Conservation (phyloP, 2,888 invertebrate species). For the Stegana nigrithorax region DNA sequence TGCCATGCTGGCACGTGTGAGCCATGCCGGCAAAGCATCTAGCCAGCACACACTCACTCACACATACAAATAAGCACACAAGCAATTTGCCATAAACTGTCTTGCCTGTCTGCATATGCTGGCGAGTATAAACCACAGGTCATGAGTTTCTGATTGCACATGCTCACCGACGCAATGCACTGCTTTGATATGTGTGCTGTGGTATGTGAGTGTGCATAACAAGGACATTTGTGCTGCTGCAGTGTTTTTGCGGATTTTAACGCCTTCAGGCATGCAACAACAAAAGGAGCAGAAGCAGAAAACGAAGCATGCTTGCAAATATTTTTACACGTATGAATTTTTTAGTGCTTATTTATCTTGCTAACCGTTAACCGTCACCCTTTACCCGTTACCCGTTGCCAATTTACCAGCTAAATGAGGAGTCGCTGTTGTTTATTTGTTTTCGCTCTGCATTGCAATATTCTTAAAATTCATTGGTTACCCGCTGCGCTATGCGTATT, state of each 20-base stretch:
- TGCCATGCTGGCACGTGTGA: neutral
- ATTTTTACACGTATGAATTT: constrained; percentile 13
- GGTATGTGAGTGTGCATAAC: neutral
- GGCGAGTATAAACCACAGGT: neutral
- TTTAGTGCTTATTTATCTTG: constrained; percentile 13
- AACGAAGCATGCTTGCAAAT: constrained; percentile 7
- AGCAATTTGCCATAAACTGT: neutral
- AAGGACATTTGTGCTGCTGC: neutral
- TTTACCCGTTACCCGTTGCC: neutral
- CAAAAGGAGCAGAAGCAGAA: neutral
- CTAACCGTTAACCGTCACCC: neutral
- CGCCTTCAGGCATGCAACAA: neutral
- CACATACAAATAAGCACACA: too few species aligned
- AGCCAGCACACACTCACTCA: too few species aligned
- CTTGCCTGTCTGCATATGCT: neutral
- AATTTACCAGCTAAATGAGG: neutral
- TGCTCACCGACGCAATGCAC: neutral
- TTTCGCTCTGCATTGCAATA: neutral
- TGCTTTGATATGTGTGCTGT: neutral
- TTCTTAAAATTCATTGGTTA: constrained; percentile 9
- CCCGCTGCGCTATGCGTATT: neutral
- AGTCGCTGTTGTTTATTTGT: neutral
- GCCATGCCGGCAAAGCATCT: neutral
- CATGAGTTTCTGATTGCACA: neutral
- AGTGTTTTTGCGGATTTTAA: neutral